phyloP scores from a whole-genome alignment of 2,113 vertebrate genomes.

The Sinocyclocheilus maitianheensis region DNA sequence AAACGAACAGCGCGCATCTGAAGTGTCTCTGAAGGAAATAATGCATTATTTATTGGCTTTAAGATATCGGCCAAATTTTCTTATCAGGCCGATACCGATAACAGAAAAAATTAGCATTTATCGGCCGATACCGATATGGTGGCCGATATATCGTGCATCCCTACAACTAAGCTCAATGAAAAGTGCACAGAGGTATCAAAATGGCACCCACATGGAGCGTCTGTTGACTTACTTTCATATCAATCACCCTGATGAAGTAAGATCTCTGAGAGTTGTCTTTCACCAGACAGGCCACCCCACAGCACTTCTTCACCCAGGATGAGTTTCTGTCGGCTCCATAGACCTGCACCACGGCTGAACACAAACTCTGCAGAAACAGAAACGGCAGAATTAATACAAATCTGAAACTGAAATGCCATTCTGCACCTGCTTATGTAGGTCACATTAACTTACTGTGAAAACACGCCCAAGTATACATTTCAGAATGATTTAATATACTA shows the following conservation, averaged over 20 bases:
- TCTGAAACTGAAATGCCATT: background rate
- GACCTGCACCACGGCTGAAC: conserved; percentile 90
- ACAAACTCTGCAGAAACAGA: conserved; percentile 77
- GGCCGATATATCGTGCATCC: too few species aligned
- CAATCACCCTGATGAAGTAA: conserved; percentile 95
- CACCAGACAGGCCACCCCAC: conserved; percentile 94
- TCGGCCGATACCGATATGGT: too few species aligned
- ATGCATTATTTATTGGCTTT: too few species aligned
- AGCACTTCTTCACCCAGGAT: conserved; percentile 90
- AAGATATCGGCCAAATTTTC: too few species aligned
- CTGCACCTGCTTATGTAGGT: background rate
- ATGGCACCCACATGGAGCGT: background rate
- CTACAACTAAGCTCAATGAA: background rate
- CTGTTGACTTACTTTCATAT: conserved; percentile 85
- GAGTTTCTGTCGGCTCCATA: conserved; percentile 87
- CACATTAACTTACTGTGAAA: background rate
- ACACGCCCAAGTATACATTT: background rate
- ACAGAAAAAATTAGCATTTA: too few species aligned
- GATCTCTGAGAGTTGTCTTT: conserved; percentile 96
- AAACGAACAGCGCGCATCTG: too few species aligned
- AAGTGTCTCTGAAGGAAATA: too few species aligned
- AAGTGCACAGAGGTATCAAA: background rate
- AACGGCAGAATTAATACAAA: background rate
- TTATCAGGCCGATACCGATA: too few species aligned
- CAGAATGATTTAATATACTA: background rate